These are phyloP conservation scores for Adoxophyes honmai DNA, from an alignment of 1,140 invertebrate species.

Conservation along the genomic window DNA sequence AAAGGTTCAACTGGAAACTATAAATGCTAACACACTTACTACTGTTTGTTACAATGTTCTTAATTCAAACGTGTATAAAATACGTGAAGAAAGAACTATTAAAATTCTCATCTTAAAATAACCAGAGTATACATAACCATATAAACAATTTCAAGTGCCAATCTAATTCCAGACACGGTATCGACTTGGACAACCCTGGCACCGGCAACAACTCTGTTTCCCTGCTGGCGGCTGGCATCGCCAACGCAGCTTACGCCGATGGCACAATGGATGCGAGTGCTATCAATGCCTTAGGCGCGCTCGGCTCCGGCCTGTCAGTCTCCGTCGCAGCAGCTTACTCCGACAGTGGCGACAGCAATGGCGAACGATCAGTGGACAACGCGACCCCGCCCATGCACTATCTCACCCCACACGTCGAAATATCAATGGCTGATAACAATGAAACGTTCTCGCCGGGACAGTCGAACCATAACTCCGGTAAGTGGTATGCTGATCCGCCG, in stretches of 20 bases:
- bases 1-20: no score
- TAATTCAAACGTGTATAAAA: no score
- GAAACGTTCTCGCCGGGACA: slow-evolving; percentile 72
- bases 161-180: slow-evolving; percentile 82
- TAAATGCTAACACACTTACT: no score
- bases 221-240: slow-evolving; percentile 79
- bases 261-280: slow-evolving; percentile 75
- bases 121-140: no score
- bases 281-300: slow-evolving; percentile 75
- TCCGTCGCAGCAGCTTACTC: slow-evolving; percentile 82
- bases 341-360: slow-evolving; percentile 87
- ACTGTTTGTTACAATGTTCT: no score
- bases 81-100: no score
- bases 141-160: no score
- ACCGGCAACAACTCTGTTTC: slow-evolving; percentile 85
- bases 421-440: slow-evolving; percentile 88
- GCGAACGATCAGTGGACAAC: slow-evolving; percentile 87
- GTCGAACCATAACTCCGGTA: slow-evolving; percentile 60
- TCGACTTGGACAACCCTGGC: slow-evolving; percentile 91
- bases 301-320: slow-evolving; percentile 78
- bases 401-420: slow-evolving; percentile 92
- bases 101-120: no score
- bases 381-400: slow-evolving; percentile 93
- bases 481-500: not conserved
- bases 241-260: slow-evolving; percentile 78